Conservation (phyloP, 2,113 vertebrate species). For the Pelecanus crispus region DNA sequence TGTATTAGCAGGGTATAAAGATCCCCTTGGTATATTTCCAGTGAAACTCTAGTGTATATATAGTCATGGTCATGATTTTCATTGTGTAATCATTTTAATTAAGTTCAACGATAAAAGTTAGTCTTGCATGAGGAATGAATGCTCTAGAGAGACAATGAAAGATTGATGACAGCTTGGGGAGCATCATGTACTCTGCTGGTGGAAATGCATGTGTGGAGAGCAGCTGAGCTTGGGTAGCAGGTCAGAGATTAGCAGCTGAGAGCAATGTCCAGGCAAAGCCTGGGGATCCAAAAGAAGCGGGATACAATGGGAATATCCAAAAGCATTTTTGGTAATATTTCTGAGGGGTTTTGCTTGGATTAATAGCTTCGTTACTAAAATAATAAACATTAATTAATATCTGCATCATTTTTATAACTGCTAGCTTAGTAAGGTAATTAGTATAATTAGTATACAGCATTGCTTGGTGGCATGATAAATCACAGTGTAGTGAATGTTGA, state of each 20-base stretch:
- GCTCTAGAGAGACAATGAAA: constrained; percentile 30
- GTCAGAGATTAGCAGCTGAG: background rate
- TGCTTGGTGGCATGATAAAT: constrained; percentile 72
- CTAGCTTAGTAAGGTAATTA: constrained; percentile 74
- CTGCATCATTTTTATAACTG: constrained; percentile 68
- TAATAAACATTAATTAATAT: constrained; percentile 75
- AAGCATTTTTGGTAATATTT: constrained; percentile 22
- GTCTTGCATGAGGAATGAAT: constrained; percentile 66
- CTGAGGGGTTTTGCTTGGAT: constrained; percentile 43
- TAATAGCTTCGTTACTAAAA: constrained; percentile 63
- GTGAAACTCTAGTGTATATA: constrained; percentile 5
- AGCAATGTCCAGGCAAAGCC: background rate
- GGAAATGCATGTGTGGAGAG: background rate
- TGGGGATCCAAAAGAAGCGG: background rate
- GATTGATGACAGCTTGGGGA: constrained; percentile 53
- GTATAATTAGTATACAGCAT: constrained; percentile 71
- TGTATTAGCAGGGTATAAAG: background rate
- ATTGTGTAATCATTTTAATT: constrained; percentile 73
- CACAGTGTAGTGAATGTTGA: constrained; percentile 62
- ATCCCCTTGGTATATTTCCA: background rate
- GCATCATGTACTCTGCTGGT: background rate
- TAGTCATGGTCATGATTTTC: constrained; percentile 57
- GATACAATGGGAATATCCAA: background rate
- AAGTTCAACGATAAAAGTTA: constrained; percentile 66
- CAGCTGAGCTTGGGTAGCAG: background rate